Base-by-base conservation (phyloP, 2,113 vertebrate species). In the Rhegmatorhina hoffmannsi region DNA sequence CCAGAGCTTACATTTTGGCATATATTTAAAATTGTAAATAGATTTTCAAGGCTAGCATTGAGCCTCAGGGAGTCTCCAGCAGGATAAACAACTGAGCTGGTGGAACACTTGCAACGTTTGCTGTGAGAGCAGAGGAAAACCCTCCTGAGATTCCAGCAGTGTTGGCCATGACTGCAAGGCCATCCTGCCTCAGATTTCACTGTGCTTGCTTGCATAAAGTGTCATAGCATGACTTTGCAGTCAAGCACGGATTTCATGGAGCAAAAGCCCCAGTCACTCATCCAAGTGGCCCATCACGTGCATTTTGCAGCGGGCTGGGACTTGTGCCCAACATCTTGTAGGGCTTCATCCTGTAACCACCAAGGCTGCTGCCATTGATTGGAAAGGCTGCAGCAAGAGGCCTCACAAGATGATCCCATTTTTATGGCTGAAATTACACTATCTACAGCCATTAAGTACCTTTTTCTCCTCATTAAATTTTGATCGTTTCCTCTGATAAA, bases 391-490 rank as follows among this genome's bases (percentile, higher is more conserved):
- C 52, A 78, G 79, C 81, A 88, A 50, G 72, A 70, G 44, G 40
- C 55, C 38, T 95, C 33, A 29, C 50, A 49, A 86, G 93, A 90
- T 64, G 82, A 92, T 92, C 72, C 80, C 34, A 16, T 83, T 90
- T 95, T 90, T 78, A 86, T 87, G 83, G 68, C 83, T 91, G 90
- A 95, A 95, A 95, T 95, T 82, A 92, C 70, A 77, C 81, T 90
- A 73, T 56, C 90, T 78, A 68, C 53, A 95, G 72, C 72, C 68
- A 88, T 88, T 93, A 96, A 83, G 52, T 67, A 89, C 68, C 82
- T 94, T 95, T 95, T 94, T 77, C 79, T 85, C 78, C 84, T 94
- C 86, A 88, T 90, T 94, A 95, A 88, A 77, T 96, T 96, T 95
- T 95, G 85, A 97, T 88, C 47, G 28, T 93, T 94, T 93, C 89